Evolutionary conservation across 2,888 invertebrate genomes (phyloP).

Genomic region (Aethes cnicana): DNA sequence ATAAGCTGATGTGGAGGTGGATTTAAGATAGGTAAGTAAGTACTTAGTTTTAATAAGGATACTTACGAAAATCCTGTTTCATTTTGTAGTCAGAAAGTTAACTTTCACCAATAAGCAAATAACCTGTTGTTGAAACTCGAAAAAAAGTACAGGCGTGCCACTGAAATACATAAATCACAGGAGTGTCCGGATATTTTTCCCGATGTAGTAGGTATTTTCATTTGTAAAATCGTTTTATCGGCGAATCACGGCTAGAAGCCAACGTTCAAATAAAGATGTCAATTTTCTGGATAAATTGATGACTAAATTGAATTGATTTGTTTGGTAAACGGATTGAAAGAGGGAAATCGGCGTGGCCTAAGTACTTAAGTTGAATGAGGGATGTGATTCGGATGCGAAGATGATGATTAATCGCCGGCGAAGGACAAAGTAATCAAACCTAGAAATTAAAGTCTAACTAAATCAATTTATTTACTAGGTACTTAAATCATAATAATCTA

Average conservation of each 20-base stretch:
- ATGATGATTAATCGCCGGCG: conserved; percentile 21
- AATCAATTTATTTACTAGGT: too few species aligned
- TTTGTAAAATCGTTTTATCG: conserved; percentile 7
- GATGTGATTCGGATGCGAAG: conserved; percentile 28
- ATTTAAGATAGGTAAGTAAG: too few species aligned
- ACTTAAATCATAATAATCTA: too few species aligned
- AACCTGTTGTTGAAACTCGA: too few species aligned
- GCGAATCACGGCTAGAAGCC: conserved; percentile 5
- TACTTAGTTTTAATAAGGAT: too few species aligned
- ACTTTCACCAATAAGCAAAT: too few species aligned
- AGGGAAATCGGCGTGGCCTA: conserved; percentile 42
- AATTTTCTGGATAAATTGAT: conserved; percentile 40
- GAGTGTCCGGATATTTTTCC: too few species aligned
- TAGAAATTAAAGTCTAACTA: background rate
- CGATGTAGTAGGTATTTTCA: background rate
- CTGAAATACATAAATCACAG: too few species aligned
- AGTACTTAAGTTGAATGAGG: conserved; percentile 37
- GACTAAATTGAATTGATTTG: conserved; percentile 46
- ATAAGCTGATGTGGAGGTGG: too few species aligned
- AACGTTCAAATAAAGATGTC: conserved; percentile 24
- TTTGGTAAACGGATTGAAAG: conserved; percentile 40
- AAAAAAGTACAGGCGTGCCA: too few species aligned
- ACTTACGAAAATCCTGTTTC: too few species aligned
- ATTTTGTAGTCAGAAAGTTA: too few species aligned
- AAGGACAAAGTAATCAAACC: conserved; percentile 9